Percentiles rank a stretch among this genome's conserved stretches.
phyloP scores from a whole-genome alignment of 2,797 vertebrate species.

The Dromococcyx pavoninus region DNA sequence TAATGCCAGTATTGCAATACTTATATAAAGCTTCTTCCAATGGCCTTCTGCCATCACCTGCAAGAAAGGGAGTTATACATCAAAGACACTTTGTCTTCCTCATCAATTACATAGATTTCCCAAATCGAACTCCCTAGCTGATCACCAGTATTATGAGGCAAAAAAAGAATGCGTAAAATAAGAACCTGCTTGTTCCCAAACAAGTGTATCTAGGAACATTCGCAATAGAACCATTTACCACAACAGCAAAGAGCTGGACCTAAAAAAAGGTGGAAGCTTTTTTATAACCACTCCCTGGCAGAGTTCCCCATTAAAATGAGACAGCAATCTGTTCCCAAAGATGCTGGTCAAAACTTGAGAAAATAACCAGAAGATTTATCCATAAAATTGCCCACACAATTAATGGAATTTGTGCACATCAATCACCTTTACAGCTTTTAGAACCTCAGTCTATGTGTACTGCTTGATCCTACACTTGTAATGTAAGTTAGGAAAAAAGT shows the following conservation, averaged over 20 bases:
- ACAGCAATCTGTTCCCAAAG: background rate
- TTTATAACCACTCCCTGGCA: background rate
- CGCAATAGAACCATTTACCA: background rate
- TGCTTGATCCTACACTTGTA: background rate
- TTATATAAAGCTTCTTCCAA: background rate
- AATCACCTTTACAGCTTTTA: background rate
- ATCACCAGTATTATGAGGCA: background rate
- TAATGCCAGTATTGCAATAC: background rate
- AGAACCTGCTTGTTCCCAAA: background rate
- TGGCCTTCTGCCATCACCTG: background rate
- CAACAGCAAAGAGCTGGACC: background rate
- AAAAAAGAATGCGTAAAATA: background rate
- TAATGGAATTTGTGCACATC: background rate
- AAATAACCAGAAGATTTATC: background rate
- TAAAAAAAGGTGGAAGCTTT: background rate
- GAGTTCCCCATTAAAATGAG: background rate
- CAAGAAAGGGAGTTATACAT: background rate
- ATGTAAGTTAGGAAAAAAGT: background rate
- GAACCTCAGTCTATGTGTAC: background rate
- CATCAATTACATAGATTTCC: background rate
- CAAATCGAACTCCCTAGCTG: background rate
- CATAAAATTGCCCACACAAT: background rate
- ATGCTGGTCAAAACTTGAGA: background rate
- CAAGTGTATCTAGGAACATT: background rate
- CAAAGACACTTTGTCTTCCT: background rate